Evolutionary conservation across 2,797 vertebrate species (phyloP).

Genomic region (Calcarius lapponicus): DNA sequence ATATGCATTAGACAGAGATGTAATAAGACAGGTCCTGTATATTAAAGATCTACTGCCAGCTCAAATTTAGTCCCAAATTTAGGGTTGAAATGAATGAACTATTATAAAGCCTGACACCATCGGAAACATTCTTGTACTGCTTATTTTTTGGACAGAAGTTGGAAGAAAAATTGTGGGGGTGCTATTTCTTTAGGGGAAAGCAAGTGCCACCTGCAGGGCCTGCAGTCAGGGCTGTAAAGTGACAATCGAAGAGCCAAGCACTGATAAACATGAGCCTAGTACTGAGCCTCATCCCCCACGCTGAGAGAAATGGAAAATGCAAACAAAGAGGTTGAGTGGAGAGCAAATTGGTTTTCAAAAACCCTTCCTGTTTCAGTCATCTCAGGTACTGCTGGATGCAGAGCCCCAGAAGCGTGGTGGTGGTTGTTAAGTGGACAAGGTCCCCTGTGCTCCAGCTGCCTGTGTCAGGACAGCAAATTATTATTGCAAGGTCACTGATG

Average conservation of each 20-base stretch:
- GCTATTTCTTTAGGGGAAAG: constrained; percentile 22
- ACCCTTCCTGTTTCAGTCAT: constrained; percentile 20
- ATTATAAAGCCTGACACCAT: constrained; percentile 55
- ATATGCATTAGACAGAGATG: constrained; percentile 50
- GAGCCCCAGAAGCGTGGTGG: neutral
- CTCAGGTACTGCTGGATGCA: constrained; percentile 11
- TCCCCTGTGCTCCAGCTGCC: neutral
- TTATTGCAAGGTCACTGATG: constrained; percentile 12
- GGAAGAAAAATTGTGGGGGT: constrained; percentile 35
- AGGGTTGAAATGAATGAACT: constrained; percentile 54
- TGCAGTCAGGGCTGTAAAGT: neutral
- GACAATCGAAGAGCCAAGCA: neutral
- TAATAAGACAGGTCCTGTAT: constrained; percentile 66
- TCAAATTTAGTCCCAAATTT: constrained; percentile 59
- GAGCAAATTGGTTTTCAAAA: constrained; percentile 43
- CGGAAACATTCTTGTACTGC: constrained; percentile 42
- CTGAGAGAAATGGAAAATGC: constrained; percentile 43
- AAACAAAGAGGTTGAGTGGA: constrained; percentile 4
- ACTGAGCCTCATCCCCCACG: neutral
- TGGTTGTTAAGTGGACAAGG: constrained; percentile 32
- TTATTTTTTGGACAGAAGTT: constrained; percentile 39
- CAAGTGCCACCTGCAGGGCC: constrained; percentile 23
- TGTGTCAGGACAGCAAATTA: constrained; percentile 13
- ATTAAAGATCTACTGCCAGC: constrained; percentile 62
- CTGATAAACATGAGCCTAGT: neutral